phyloP scores from a whole-genome alignment of 2,113 vertebrate genomes.

The Emydocephalus ijimae region DNA sequence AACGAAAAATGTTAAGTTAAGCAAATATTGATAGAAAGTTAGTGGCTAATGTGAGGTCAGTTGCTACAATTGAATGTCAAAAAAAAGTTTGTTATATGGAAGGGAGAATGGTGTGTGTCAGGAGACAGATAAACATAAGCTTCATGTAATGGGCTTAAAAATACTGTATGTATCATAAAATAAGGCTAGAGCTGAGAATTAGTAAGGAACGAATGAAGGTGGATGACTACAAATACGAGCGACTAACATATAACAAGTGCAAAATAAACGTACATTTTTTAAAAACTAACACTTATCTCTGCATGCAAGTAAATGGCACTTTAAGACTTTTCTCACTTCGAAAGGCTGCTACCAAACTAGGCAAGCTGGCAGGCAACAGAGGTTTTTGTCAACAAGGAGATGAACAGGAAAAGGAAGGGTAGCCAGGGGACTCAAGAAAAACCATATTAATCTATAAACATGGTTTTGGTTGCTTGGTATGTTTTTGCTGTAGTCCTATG shows the following conservation, averaged over 20 bases:
- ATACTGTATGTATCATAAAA: background rate
- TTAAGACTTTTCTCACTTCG: background rate
- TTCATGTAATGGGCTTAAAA: background rate
- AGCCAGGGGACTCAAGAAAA: background rate
- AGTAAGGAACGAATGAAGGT: background rate
- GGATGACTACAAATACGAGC: background rate
- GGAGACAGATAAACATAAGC: background rate
- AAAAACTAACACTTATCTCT: background rate
- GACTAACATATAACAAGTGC: background rate
- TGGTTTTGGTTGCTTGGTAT: background rate
- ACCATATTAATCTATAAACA: background rate
- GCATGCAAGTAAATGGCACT: background rate
- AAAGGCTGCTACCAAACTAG: background rate
- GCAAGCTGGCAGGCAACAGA: background rate
- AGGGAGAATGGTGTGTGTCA: background rate
- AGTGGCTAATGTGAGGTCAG: background rate
- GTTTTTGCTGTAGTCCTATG: background rate
- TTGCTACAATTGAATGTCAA: background rate
- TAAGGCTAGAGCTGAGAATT: background rate
- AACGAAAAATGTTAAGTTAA: background rate
- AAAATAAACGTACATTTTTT: background rate
- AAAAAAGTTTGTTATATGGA: background rate
- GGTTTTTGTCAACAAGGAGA: background rate
- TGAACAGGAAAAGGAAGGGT: background rate
- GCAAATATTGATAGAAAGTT: background rate